Evolutionary conservation across 2,888 invertebrate species (phyloP).

Genomic region (Nomada ferruginata): DNA sequence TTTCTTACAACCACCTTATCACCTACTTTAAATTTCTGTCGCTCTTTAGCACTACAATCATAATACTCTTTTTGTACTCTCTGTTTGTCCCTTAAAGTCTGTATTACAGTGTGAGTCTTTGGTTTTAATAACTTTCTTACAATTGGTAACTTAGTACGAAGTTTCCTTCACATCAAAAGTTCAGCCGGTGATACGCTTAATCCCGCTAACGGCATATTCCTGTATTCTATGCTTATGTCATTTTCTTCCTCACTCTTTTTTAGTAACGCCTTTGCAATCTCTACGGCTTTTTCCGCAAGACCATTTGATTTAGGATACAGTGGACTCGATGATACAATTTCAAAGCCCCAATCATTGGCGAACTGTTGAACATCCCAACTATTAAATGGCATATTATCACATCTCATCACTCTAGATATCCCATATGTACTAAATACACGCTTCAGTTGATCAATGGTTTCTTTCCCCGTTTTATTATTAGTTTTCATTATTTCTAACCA

Average conservation of each 20-base stretch:
- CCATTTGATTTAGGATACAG: slow-evolving; percentile 15
- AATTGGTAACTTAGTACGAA: background rate
- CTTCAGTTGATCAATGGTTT: background rate
- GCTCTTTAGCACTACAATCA: too few species aligned
- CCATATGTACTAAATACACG: slow-evolving; percentile 9
- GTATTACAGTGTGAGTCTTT: background rate
- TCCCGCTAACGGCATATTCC: slow-evolving; percentile 1
- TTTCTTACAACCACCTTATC: too few species aligned
- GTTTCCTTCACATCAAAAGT: background rate
- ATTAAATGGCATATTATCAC: slow-evolving; percentile 15
- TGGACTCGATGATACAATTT: slow-evolving; percentile 12
- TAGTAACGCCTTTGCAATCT: slow-evolving; percentile 3
- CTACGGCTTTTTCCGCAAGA: background rate
- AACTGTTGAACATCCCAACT: slow-evolving; percentile 1
- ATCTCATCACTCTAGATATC: background rate
- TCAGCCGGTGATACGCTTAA: slow-evolving; percentile 1
- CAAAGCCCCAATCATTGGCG: slow-evolving; percentile 7
- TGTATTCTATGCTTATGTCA: slow-evolving; percentile 5
- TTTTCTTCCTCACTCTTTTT: slow-evolving; percentile 1
- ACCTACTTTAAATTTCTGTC: too few species aligned
- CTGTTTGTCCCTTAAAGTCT: slow-evolving; percentile 1
- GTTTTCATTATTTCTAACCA: slow-evolving; percentile 12
- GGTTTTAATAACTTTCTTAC: background rate
- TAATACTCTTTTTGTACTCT: background rate
- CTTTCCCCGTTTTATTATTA: background rate